Evolutionary conservation across 2,113 vertebrate genomes (phyloP), one percentile per base, ranked within the genome.

Genomic region (Phoxinus phoxinus): DNA sequence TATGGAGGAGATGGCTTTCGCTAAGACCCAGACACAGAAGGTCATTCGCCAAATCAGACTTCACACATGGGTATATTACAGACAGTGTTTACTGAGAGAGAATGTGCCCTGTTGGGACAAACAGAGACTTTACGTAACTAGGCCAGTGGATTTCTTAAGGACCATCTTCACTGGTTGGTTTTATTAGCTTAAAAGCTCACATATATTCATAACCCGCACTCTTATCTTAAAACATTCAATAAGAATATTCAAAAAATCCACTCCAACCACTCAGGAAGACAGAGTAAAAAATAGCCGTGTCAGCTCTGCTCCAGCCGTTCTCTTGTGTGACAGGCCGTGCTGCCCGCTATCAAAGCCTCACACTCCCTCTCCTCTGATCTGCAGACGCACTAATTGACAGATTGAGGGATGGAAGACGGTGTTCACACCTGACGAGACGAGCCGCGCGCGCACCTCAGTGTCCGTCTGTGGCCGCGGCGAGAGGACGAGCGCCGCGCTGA

Each of bases 1-100:
- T 88, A 87, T 87, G 89, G 89, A 92, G 85, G 86, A 91, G 88
- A 92, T 89, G 91, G 92, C 90, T 91, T 93, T 90, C 88, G 32
- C 69, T 87, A 90, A 84, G 87, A 90, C 86, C 86, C 83, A 86
- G 90, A 91, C 90, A 90, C 87, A 73, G 86, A 93, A 92, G 91
- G 93, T 92, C 90, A 92, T 73, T 80, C 76, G 53, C 77, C 65
- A 87, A 84, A 89, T 87, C 87, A 88, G 81, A 87, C 85, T 87
- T 86, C 85, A 73, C 59, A 88, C 85, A 86, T 91, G 83, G 86
- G 86, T 63, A 78, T 37, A 81, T 61, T 78, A 51, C 56, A 85
- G 53, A 80, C 74, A 32, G 73, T 46, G 46, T 89, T 73, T n/a
- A 56, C 75, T 80, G 58, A 67, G 67, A 86, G 56, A 88, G 48